Base-by-base conservation (phyloP, 2,113 vertebrate species). In the Hassar affinis region DNA sequence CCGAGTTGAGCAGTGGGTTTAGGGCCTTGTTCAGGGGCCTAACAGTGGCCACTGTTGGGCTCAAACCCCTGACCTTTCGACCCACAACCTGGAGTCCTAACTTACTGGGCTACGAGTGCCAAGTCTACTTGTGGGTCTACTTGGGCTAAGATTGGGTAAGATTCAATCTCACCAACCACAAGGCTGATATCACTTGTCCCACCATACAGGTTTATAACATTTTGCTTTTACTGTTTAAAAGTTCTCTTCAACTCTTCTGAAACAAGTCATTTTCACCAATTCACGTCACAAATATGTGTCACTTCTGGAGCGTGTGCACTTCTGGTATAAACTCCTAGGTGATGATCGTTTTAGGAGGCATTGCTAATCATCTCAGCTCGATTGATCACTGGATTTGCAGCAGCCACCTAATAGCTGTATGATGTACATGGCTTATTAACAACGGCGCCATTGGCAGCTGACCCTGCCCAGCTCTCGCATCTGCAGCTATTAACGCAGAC, bases 401-500 rank as follows among this genome's bases (percentile, higher is more conserved):
- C 33, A 51, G 25, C 1, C 15, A 38, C 4, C 6, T 77, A 87
- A 79, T 79, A 42, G 80, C 18, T 35, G 72, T 81, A 47, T 85
- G 83, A 81, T 71, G 72, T 33, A 51, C 69, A 47, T 6, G 47
- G 83, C 78, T 72, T n/a, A 80, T 86, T 85, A 84, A 51, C 33
- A 66, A 27, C 49, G 66, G 69, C 5, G 42, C 59, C 80, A 66
- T 66, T 85, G 88, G 51, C 85, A 78, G 52, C 57, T 59, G 75
- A 35, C 14, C 38, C 35, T 74, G 56, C 49, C 47, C 69, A 47
- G 61, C 74, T 62, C 61, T 79, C 71, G 47, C 62, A 86, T 82
- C 51, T 83, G 45, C 52, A 75, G 30, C 86, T 74, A 87, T 84
- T 89, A 81, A 47, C 10, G 30, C 22, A 81, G 83, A 62, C 77